Percentiles rank a stretch among this genome's conserved stretches.
Conservation (phyloP, 1,140 invertebrate genomes). For the Agrypnia vestita region DNA sequence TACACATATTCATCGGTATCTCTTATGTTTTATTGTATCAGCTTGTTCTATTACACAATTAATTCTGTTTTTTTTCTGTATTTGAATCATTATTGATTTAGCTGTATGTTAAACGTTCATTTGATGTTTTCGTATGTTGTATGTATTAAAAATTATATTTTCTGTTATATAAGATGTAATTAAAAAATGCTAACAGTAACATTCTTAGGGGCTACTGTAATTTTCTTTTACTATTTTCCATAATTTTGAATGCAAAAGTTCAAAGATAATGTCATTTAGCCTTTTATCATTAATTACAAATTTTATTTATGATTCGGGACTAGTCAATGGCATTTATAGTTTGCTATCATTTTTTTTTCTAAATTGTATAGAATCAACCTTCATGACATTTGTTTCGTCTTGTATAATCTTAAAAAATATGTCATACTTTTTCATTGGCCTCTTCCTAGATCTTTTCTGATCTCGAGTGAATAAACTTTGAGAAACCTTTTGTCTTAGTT, state of each 20-base stretch:
- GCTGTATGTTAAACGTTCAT: no score
- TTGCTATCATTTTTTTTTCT: not conserved
- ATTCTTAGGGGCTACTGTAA: not conserved
- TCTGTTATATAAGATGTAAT: no score
- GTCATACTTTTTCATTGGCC: not conserved
- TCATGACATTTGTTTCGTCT: not conserved
- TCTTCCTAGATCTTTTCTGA: not conserved
- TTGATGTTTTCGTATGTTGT: no score
- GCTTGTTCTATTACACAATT: no score
- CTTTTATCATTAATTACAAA: not conserved
- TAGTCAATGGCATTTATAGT: constrained; percentile 7
- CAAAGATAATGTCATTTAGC: no score
- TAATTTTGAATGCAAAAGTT: no score
- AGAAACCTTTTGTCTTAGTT: not conserved
- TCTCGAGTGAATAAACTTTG: not conserved
- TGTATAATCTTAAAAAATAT: not conserved
- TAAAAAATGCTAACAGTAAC: not conserved
- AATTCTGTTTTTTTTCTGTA: no score
- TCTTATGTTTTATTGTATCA: no score
- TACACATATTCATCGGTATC: no score
- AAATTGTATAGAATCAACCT: constrained; percentile 19
- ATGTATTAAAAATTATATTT: no score
- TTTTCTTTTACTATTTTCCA: no score
- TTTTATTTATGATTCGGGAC: constrained; percentile 2
- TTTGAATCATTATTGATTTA: no score